These are phyloP conservation scores for Drosophila ercepeae DNA, from an alignment of 1,140 invertebrate genomes.

Conservation along the genomic window DNA sequence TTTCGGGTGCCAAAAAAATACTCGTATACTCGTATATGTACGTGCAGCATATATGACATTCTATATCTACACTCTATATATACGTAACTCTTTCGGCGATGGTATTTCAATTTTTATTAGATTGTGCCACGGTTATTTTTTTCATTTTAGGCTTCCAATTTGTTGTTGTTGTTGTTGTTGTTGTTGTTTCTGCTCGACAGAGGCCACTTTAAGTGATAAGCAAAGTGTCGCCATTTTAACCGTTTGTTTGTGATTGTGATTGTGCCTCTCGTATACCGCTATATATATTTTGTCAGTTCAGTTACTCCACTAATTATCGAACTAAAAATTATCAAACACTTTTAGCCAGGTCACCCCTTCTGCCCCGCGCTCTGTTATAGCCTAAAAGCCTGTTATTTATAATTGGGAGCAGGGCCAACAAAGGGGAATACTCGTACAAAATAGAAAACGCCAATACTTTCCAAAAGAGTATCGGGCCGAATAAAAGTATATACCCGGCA, in stretches of 20 bases:
- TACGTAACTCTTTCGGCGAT: neutral
- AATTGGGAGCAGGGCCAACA: slow-evolving; percentile 36
- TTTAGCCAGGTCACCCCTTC: neutral
- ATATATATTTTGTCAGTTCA: slow-evolving; percentile 43
- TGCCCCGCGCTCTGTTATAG: slow-evolving; percentile 32
- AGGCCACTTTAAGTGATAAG: slow-evolving; percentile 73
- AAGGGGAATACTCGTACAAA: slow-evolving; percentile 23
- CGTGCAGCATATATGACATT: neutral
- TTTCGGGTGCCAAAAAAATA: neutral
- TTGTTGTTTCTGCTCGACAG: slow-evolving; percentile 36
- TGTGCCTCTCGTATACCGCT: slow-evolving; percentile 16
- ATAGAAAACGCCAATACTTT: neutral
- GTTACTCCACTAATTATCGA: slow-evolving; percentile 72
- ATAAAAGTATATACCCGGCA: slow-evolving; percentile 13
- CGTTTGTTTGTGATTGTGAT: slow-evolving; percentile 30
- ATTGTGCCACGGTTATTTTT: slow-evolving; percentile 38
- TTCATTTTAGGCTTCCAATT: slow-evolving; percentile 25
- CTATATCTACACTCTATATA: neutral
- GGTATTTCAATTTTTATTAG: slow-evolving; percentile 53
- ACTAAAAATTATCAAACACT: slow-evolving; percentile 49
- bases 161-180: slow-evolving; percentile 1
- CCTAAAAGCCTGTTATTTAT: slow-evolving; percentile 69
- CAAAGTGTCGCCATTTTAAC: slow-evolving; percentile 64
- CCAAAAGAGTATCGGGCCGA: neutral
- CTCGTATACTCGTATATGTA: neutral